Conservation (phyloP, 1,140 invertebrate species). For the Nylanderia fulva region DNA sequence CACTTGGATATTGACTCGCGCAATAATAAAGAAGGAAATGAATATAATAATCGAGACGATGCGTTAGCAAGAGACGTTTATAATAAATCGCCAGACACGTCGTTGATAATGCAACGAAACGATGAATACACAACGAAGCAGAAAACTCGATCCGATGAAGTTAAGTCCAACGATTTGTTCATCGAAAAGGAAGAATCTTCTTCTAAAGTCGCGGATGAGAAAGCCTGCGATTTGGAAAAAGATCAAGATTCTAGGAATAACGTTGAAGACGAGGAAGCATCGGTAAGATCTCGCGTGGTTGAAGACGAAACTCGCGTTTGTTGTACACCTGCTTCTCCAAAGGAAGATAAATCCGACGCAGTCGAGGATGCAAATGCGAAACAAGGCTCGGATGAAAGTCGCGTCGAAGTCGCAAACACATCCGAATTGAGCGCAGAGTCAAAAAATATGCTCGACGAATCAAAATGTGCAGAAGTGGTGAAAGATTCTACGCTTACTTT, state of each 20-base stretch:
- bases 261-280: not conserved
- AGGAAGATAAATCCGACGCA: not conserved
- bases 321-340: not conserved
- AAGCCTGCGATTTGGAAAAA: not conserved
- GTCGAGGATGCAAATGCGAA: not conserved
- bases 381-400: not conserved
- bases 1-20: not conserved
- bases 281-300: not conserved
- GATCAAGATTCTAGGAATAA: not conserved
- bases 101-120: not conserved
- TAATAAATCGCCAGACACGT: not conserved
- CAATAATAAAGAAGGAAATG: not conserved
- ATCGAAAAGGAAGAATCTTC: not conserved
- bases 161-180: not conserved
- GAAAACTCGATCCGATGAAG: not conserved
- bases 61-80: not conserved
- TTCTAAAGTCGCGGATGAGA: constrained; percentile 5
- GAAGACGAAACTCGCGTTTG: not conserved
- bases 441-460: not conserved
- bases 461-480: not conserved
- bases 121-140: not conserved
- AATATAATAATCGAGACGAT: not conserved
- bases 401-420: not conserved
- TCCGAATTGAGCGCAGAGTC: not conserved
- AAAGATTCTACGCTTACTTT: not conserved